Evolutionary conservation across 2,888 invertebrate species (phyloP), one percentile per base, ranked within the genome.

Genomic region (Iphiclides podalirius): DNA sequence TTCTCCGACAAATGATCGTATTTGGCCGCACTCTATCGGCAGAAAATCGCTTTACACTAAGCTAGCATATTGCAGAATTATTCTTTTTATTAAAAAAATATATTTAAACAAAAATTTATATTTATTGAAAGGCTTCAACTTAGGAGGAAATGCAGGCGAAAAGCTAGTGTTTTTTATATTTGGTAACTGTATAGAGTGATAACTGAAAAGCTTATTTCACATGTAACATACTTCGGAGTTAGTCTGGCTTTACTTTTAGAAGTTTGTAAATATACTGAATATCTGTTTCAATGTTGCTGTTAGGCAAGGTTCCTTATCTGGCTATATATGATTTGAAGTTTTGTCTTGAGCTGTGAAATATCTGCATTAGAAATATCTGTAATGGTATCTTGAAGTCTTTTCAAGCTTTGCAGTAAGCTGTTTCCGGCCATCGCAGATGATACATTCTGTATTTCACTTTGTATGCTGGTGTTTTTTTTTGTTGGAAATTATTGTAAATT

Each of bases 201-300:
- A 6, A 59, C 42, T 0, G 59, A 59, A 6, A 62, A 49, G 7
- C 38, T 52, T 1, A 60, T 43, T 26, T 62, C 56, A 28, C 59
- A 55, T 20, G 60, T 52, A n/a, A 61, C 34, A 13, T 55, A 57
- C 1, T 46, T 34, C 26, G 46, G 7, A 0, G 54, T 53, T 12
- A 54, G 51, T 38, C 49, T 53, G n/a, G 58, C n/a, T n/a, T 42
- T 47, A 47, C 17, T 2, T 23, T 15, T 0, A 47, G n/a, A 7
- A 47, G 11, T 16, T 16, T 8, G 35, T 41, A 37, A 1, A 41
- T 17, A 1, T 41, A 12, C 8, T 41, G 41, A 4, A 36, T 0
- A 50, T 36, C 12, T 52, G 53, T 42, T 49, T 43, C n/a, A n/a
- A 17, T 56, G 11, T 52, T 39, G 7, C 4, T 44, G 9, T 40